Base-by-base conservation (phyloP, 2,797 vertebrate genomes). In the Perodicticus potto region DNA sequence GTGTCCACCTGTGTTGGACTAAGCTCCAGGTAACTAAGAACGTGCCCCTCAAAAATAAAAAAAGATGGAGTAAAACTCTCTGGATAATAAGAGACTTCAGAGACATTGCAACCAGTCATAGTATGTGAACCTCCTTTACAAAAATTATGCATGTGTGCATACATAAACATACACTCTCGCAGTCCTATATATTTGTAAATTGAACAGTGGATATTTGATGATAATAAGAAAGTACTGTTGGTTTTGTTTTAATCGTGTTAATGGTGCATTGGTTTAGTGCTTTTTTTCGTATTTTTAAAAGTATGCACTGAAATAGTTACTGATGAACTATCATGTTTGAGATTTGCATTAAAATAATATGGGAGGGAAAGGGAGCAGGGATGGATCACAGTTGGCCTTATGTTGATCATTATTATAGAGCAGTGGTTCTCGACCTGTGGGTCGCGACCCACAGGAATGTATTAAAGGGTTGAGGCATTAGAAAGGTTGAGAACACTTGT, bases 301-400 rank as follows among this genome's bases (percentile, higher is more conserved):
- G 59, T 45, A 77, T 17, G 7, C 76, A 9, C 61, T 70, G 40
- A 91, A 77, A 65, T 83, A 87, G 55, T 96, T 87, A 72, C 32
- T 86, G 61, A 63, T 57, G 29, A 72, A 43, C 45, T 78, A 22
- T 2, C 23, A 20, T 34, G n/a, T 89, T 49, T 86, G 65, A 74
- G 32, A 59, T 59, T 93, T 95, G 65, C 91, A 43, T 93, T 95
- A 57, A 13, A 63, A 34, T 88, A 37, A 65, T 37, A 70, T 19
- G 27, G 57, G 72, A 78, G 53, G 43, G 29, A 20, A 43, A 43
- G 29, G 32, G 69, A 87, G 20, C 27, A 13, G 14, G 3, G n/a
- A 74, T 67, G 45, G 23, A 34, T 74, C 45, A 59, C 2, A 34
- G 55, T 0, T 27, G 25, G 61, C 61, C 65, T 5, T 23, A 16